These are phyloP conservation scores for Prunella fulvescens DNA, from an alignment of 2,113 vertebrate genomes.

Conservation along the genomic window DNA sequence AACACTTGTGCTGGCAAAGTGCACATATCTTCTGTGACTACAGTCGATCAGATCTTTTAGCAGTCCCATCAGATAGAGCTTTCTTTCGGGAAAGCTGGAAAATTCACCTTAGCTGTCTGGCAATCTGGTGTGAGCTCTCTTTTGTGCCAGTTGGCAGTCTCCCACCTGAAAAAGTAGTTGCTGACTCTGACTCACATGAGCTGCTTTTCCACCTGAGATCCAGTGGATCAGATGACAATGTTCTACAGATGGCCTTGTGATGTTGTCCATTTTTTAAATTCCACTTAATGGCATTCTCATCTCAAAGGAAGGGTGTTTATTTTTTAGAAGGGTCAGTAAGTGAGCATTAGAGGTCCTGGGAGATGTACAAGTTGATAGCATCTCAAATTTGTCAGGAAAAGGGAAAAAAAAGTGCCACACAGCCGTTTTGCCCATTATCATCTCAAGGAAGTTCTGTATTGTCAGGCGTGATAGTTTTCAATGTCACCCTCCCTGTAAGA, in stretches of 20 bases:
- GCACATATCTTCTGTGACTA: neutral
- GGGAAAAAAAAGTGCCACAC: neutral
- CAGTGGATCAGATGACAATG: neutral
- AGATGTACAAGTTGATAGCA: neutral
- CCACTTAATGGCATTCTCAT: neutral
- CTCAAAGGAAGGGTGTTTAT: neutral
- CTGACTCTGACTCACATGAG: neutral
- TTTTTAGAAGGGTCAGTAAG: neutral
- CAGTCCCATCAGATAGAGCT: neutral
- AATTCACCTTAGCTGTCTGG: neutral
- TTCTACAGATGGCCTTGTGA: neutral
- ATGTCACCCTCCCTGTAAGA: neutral
- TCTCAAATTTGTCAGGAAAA: neutral
- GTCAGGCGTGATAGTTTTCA: conserved; percentile 16
- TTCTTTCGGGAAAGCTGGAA: neutral
- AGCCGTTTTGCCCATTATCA: neutral
- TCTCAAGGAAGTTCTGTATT: neutral
- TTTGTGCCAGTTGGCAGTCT: neutral
- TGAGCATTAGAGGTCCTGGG: neutral
- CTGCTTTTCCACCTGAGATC: neutral
- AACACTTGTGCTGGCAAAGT: neutral
- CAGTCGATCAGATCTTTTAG: neutral
- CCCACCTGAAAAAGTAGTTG: neutral
- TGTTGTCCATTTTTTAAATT: neutral
- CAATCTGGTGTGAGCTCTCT: neutral